Evolutionary conservation across 2,797 vertebrate genomes (phyloP).

Genomic region (Avahi laniger): DNA sequence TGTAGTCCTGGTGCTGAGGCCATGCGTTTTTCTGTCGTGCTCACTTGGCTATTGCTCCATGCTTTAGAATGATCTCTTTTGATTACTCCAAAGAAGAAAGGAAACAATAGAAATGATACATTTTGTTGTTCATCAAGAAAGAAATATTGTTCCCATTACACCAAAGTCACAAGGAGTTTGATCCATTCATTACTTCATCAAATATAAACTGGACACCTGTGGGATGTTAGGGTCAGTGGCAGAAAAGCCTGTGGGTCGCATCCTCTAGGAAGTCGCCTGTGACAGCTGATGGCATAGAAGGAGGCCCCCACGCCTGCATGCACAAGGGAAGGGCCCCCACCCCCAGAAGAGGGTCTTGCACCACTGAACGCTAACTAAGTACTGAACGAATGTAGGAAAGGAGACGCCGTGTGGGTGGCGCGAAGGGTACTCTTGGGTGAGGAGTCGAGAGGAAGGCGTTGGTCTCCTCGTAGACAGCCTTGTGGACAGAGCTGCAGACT

Average conservation of each 20-base stretch:
- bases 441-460: not conserved
- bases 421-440: not conserved
- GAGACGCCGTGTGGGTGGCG: not conserved
- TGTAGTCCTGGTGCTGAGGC: not conserved
- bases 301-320: accelerated
- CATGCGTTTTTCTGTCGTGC: not conserved
- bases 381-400: not conserved
- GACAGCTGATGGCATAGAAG: not conserved
- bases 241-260: not conserved
- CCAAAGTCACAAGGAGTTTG: not conserved
- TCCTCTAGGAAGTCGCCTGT: no score
- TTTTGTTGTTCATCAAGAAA: not conserved
- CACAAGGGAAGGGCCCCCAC: not conserved
- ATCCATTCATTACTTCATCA: not conserved
- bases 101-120: not conserved
- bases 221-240: not conserved
- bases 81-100: not conserved
- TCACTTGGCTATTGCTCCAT: not conserved
- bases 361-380: not conserved
- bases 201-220: accelerated
- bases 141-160: not conserved
- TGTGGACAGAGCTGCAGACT: accelerated
- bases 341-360: no score
- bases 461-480: accelerated
- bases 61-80: not conserved